Base-by-base conservation (phyloP, 2,797 vertebrate genomes). In the Anableps anableps region DNA sequence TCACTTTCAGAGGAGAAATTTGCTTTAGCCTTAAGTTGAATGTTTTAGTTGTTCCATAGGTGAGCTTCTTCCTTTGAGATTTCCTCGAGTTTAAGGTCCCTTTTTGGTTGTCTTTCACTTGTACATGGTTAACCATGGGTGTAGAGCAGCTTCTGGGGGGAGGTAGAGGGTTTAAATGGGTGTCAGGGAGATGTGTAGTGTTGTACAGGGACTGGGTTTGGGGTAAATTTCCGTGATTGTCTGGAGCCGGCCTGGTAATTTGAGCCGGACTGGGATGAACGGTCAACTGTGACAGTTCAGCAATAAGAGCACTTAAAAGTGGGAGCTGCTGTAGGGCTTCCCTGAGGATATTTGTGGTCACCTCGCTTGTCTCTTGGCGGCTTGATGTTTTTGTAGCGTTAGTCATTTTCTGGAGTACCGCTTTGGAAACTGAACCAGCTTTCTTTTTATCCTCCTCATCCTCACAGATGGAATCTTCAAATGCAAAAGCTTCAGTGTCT, bases 41-140 rank as follows among this genome's bases (percentile, higher is more conserved):
- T 0, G 97, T 97, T 77, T 96, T 97, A 31, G 97, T 99, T 74
- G 97, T 93, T 31, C 97, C 97, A 21, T 95, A 97, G 19, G 95
- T 82, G 7, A 97, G 85, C 77, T 92, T 97, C 72, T 92, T 96
- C 76, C 83, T 93, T 0, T 81, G 85, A 70, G 84, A 83, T 36
- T 91, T 93, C 21, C 79, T 74, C 45, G 80, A 76, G 23, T 50
- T 83, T n/a, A 41, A 38, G 74, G 62, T 48, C n/a, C 84, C 72
- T 51, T 77, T 51, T 41, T 75, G 84, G 55, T 55, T 83, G 79
- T 79, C 73, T 83, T 78, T 87, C 36, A 5, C 75, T 83, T 64
- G 81, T 77, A 50, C 36, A 41, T 75, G 43, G 34, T 72, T 78
- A 8, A 21, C 4, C 47, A 76, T 80, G 19, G 89, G 80, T 23